Evolutionary conservation across 2,113 vertebrate genomes (phyloP).

Genomic region (Planiliza haematocheilus): DNA sequence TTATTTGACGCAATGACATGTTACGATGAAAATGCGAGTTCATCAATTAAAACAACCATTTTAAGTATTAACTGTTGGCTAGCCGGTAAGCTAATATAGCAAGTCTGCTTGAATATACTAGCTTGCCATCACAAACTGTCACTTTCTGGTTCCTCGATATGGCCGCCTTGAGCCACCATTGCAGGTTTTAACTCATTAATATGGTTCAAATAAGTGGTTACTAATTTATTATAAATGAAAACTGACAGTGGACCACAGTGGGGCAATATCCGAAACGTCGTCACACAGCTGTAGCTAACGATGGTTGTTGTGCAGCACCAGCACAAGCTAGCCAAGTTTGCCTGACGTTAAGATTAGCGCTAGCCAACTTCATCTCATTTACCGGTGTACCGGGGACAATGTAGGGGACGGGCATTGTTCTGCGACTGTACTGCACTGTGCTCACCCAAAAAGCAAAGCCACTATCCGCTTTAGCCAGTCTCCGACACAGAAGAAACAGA

Average conservation of each 20-base stretch:
- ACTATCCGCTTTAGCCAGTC: not conserved
- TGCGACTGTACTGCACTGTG: not conserved
- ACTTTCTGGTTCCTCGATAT: slow-evolving; percentile 1
- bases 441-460: not conserved
- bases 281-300: slow-evolving; percentile 70
- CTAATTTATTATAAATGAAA: not conserved
- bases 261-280: slow-evolving; percentile 55
- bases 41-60: not conserved
- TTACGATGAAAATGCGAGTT: not conserved
- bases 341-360: slow-evolving; percentile 39
- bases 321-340: slow-evolving; percentile 65
- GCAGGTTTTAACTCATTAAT: not conserved
- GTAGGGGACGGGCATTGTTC: not conserved
- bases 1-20: too few relatives aligned
- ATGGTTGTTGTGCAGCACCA: slow-evolving; percentile 24
- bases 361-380: slow-evolving; percentile 44
- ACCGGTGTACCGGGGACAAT: not conserved
- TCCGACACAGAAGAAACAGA: not conserved
- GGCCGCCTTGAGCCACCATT: not conserved
- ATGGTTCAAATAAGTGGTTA: not conserved
- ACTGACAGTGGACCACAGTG: not conserved
- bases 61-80: slow-evolving; percentile 23
- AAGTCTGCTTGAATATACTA: slow-evolving; percentile 65
- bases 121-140: slow-evolving; percentile 16
- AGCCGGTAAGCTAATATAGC: slow-evolving; percentile 47